A percentile compares a stretch with the other conserved stretches of the same genome.
These are phyloP conservation scores for Rhyacophila brunnea DNA, from an alignment of 1,140 invertebrate genomes.

Conservation along the genomic window DNA sequence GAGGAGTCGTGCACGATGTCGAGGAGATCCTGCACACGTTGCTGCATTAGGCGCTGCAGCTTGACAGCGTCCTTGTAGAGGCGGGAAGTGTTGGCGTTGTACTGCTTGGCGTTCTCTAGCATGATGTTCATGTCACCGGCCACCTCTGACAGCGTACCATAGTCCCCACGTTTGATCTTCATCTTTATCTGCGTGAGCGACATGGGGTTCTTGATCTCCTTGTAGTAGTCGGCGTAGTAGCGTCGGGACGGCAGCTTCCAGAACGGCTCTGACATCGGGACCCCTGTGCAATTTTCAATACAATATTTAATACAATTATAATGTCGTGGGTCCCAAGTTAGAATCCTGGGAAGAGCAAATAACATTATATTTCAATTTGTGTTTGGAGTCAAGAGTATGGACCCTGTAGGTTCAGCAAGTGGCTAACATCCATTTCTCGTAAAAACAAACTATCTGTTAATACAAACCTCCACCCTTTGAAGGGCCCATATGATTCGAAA, in stretches of 20 bases:
- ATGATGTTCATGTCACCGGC: constrained; percentile 96
- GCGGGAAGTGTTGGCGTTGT: constrained; percentile 85
- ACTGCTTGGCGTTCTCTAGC: constrained; percentile 96
- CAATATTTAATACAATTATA: too few relatives aligned
- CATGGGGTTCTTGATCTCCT: constrained; percentile 94
- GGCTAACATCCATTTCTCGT: too few relatives aligned
- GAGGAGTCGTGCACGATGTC: constrained; percentile 72
- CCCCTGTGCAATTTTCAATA: constrained; percentile 51
- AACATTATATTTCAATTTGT: too few relatives aligned
- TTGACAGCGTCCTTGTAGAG: constrained; percentile 76
- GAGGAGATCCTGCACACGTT: constrained; percentile 79
- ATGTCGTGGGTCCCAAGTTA: too few relatives aligned
- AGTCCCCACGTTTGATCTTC: constrained; percentile 84
- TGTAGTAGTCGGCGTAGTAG: constrained; percentile 96
- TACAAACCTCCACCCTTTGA: too few relatives aligned
- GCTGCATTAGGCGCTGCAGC: constrained; percentile 70
- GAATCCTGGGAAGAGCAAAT: too few relatives aligned
- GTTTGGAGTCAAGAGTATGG: too few relatives aligned
- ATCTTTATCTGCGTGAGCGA: constrained; percentile 90
- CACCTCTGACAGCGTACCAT: constrained; percentile 84
- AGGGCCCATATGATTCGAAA: too few relatives aligned
- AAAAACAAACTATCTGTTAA: too few relatives aligned
- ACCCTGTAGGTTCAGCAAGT: too few relatives aligned
- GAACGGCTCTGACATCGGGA: constrained; percentile 83
- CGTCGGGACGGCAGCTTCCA: constrained; percentile 87